phyloP scores from a whole-genome alignment of 2,113 vertebrate species.

The Otolemur garnettii region DNA sequence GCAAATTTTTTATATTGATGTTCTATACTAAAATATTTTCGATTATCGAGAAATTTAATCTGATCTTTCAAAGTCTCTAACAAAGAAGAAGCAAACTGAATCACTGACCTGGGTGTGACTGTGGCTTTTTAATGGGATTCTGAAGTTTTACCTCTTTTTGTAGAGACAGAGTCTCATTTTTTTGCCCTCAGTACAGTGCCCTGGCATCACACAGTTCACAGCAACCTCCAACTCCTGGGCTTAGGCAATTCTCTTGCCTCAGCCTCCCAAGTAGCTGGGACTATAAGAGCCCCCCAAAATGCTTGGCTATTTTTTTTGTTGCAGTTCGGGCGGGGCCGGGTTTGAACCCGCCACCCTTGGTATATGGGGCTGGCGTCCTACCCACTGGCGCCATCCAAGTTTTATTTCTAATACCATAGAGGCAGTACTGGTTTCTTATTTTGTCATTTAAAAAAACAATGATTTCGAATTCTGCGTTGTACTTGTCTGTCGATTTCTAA shows the following conservation, averaged over 20 bases:
- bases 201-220: too few species aligned
- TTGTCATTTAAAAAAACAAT: constrained; percentile 25
- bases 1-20: constrained; percentile 8
- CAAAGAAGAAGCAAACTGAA: constrained; percentile 38
- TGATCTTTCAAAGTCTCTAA: not conserved
- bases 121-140: not conserved
- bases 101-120: not conserved
- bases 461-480: not conserved
- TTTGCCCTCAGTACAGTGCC: too few species aligned
- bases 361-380: too few species aligned
- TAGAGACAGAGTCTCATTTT: too few species aligned
- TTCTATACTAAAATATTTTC: constrained; percentile 18
- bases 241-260: too few species aligned
- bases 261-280: too few species aligned
- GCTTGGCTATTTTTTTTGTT: too few species aligned
- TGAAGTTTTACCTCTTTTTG: not conserved
- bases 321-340: too few species aligned
- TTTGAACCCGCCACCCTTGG: too few species aligned
- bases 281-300: too few species aligned
- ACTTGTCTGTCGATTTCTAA: not conserved
- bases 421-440: not conserved
- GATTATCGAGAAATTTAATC: not conserved
- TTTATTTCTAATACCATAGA: not conserved
- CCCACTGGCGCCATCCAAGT: too few species aligned
- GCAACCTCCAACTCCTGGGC: too few species aligned